Evolutionary conservation across 2,797 vertebrate species (phyloP).

Genomic region (Tiaroga cobitis): DNA sequence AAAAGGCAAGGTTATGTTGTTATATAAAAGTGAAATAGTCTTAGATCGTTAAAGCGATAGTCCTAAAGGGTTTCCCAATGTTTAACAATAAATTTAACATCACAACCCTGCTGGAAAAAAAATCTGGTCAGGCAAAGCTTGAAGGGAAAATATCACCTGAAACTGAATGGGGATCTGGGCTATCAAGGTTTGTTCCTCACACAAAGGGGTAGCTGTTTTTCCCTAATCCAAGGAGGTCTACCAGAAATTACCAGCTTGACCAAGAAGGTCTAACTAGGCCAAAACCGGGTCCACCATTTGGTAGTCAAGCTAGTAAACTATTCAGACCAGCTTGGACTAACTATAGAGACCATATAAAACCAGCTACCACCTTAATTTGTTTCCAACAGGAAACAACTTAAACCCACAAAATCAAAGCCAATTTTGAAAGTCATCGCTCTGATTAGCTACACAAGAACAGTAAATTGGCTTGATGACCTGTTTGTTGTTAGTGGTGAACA

Average conservation of each 20-base stretch:
- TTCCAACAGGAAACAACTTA: neutral
- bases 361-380: neutral
- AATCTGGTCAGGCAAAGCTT: neutral
- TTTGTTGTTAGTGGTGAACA: conserved; percentile 23
- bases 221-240: neutral
- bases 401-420: conserved; percentile 17
- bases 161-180: neutral
- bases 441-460: conserved; percentile 3
- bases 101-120: neutral
- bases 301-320: neutral
- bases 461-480: conserved; percentile 11
- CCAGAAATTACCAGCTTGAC: neutral
- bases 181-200: neutral
- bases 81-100: neutral
- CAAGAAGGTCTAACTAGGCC: neutral
- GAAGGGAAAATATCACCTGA: neutral
- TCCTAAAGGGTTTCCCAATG: neutral
- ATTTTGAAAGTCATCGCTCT: neutral
- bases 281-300: neutral
- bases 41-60: neutral
- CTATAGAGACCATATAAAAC: neutral
- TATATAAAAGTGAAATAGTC: neutral
- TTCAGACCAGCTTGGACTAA: neutral
- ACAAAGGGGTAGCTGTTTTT: neutral
- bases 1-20: neutral